Conservation (phyloP, 2,797 vertebrate genomes). For the Gallirallus australis region DNA sequence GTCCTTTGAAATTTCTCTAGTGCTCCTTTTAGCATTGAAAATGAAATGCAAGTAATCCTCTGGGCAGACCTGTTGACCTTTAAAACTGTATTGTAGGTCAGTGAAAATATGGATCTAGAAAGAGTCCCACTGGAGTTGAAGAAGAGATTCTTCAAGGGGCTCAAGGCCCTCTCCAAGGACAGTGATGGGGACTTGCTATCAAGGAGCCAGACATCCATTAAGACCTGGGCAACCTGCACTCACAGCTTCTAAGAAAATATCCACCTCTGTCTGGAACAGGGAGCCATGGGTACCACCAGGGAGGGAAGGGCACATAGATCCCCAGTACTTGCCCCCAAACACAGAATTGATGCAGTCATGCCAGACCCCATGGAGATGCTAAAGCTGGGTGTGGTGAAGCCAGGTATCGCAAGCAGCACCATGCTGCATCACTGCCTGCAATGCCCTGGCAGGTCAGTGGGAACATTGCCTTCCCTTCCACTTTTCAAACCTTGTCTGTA, state of each 20-base stretch:
- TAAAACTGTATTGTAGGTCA: neutral
- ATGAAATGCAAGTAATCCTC: neutral
- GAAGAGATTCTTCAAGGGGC: neutral
- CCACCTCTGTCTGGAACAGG: rapidly evolving
- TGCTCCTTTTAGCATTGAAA: neutral
- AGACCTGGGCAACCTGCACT: neutral
- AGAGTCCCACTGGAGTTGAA: neutral
- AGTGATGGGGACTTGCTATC: neutral
- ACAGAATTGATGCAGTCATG: neutral
- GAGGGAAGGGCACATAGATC: neutral
- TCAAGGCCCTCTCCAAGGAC: neutral
- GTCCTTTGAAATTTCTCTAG: neutral
- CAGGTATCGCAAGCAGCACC: rapidly evolving
- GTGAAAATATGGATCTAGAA: neutral
- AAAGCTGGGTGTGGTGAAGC: rapidly evolving
- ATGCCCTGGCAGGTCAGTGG: rapidly evolving
- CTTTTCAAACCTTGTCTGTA: neutral
- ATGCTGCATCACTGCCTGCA: neutral
- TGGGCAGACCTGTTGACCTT: neutral
- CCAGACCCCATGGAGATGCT: neutral
- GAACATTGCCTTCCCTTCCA: rapidly evolving
- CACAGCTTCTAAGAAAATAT: neutral
- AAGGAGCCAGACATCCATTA: neutral
- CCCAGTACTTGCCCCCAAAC: neutral
- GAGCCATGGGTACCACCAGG: neutral